A percentile compares a stretch with the other conserved stretches of the same genome.
These are phyloP conservation scores for Takifugu ocellatus DNA, from an alignment of 2,797 vertebrate genomes.

Conservation along the genomic window DNA sequence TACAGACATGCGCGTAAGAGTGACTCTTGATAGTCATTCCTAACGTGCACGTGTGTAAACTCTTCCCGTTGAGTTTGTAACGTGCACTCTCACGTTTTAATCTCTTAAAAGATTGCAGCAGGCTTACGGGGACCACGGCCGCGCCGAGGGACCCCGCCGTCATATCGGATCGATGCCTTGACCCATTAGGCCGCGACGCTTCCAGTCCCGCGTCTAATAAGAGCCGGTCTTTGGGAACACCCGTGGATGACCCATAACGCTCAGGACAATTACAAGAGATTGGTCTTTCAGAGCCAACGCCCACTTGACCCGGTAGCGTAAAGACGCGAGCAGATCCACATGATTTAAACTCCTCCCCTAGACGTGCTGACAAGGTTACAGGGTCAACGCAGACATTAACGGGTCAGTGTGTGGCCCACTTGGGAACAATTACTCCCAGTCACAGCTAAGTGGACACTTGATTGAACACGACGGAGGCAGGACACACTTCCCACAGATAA, in stretches of 20 bases:
- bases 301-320: conserved; percentile 86
- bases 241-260: conserved; percentile 67
- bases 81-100: background rate
- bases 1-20: too few species aligned
- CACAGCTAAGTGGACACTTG: conserved; percentile 99
- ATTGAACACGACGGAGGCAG: conserved; percentile 99
- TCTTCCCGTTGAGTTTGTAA: too few species aligned
- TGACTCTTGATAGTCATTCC: too few species aligned
- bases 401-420: conserved; percentile 98
- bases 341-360: conserved; percentile 93
- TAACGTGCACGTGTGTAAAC: too few species aligned
- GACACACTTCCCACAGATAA: conserved; percentile 97
- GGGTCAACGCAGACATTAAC: conserved; percentile 97
- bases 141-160: conserved; percentile 21
- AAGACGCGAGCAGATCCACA: conserved; percentile 81
- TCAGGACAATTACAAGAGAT: conserved; percentile 78
- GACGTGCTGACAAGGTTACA: conserved; percentile 96
- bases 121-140: conserved; percentile 7
- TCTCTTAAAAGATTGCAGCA: background rate
- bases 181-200: conserved; percentile 65
- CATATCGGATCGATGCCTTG: conserved; percentile 64
- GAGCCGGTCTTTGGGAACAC: conserved; percentile 60
- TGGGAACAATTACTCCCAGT: conserved; percentile 99
- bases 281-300: conserved; percentile 80
- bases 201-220: conserved; percentile 62